Conservation (phyloP, 2,113 vertebrate species). For the Xenopus tropicalis region DNA sequence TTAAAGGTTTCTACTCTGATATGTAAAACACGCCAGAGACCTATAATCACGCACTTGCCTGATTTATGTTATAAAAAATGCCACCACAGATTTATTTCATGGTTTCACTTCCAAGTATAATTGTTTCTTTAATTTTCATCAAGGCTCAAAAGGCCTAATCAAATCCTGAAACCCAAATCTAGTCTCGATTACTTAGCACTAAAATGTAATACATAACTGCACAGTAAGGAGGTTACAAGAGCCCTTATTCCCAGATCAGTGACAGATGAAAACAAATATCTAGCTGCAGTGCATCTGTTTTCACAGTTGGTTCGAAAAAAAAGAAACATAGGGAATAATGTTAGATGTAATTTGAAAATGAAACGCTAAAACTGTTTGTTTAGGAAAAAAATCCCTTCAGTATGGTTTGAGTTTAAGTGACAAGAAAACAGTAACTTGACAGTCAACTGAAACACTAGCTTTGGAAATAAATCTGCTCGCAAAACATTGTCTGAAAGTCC, state of each 20-base stretch:
- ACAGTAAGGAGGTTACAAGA: slow-evolving; percentile 10
- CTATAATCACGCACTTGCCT: neutral
- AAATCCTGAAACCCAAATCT: slow-evolving; percentile 11
- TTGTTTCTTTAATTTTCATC: slow-evolving; percentile 9
- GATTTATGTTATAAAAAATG: slow-evolving; percentile 11
- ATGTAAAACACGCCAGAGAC: neutral
- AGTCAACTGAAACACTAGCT: slow-evolving; percentile 1
- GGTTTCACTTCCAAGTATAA: neutral
- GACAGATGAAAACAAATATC: slow-evolving; percentile 23
- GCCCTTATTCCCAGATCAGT: slow-evolving; percentile 11
- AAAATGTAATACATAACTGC: slow-evolving; percentile 18
- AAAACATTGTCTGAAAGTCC: neutral
- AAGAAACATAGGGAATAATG: slow-evolving; percentile 15
- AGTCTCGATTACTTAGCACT: slow-evolving; percentile 18
- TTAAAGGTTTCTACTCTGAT: neutral
- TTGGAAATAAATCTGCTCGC: slow-evolving; percentile 9
- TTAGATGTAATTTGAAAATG: slow-evolving; percentile 16
- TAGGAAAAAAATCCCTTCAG: slow-evolving; percentile 1
- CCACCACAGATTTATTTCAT: neutral
- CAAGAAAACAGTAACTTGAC: slow-evolving; percentile 12
- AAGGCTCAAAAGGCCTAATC: slow-evolving; percentile 15
- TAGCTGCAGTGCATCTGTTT: slow-evolving; percentile 18
- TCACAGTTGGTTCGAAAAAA: slow-evolving; percentile 14
- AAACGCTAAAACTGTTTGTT: slow-evolving; percentile 14
- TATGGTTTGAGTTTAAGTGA: slow-evolving; percentile 6